phyloP scores from a whole-genome alignment of 2,888 invertebrate species.

The Stenodera caucasica region DNA sequence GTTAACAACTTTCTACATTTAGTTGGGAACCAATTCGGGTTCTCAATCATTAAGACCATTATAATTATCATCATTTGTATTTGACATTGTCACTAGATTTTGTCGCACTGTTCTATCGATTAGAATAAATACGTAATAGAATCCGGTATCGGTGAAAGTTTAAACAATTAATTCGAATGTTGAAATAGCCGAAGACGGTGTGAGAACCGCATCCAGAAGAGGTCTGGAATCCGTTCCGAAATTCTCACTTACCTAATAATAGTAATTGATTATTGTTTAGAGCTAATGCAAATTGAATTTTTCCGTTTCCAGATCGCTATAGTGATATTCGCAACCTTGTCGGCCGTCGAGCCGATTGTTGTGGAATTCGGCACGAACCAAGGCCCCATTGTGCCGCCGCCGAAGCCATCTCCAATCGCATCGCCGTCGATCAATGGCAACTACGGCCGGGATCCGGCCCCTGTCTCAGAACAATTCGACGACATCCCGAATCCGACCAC shows the following conservation, averaged over 20 bases:
- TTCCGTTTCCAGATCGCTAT: background rate
- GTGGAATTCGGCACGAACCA: constrained; percentile 53
- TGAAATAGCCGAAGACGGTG: background rate
- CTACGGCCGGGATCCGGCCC: constrained; percentile 45
- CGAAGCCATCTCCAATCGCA: constrained; percentile 19
- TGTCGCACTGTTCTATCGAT: background rate
- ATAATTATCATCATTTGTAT: background rate
- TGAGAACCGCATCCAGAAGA: too few species aligned
- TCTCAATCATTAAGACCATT: background rate
- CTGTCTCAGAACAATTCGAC: constrained; percentile 49
- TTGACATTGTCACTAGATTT: background rate
- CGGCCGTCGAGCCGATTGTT: constrained; percentile 49
- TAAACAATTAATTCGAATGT: too few species aligned
- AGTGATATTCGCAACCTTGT: constrained; percentile 37
- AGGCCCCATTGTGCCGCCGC: constrained; percentile 50
- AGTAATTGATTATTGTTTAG: too few species aligned
- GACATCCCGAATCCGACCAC: constrained; percentile 50
- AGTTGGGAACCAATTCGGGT: background rate
- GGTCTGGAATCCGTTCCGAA: too few species aligned
- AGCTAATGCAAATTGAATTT: too few species aligned
- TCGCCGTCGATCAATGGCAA: constrained; percentile 34
- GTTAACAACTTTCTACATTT: constrained; percentile 4
- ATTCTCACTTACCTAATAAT: too few species aligned
- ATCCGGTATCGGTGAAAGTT: background rate
- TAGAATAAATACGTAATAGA: background rate